Evolutionary conservation across 1,140 invertebrate genomes (phyloP).

Genomic region (Tetramorium parvispinum): DNA sequence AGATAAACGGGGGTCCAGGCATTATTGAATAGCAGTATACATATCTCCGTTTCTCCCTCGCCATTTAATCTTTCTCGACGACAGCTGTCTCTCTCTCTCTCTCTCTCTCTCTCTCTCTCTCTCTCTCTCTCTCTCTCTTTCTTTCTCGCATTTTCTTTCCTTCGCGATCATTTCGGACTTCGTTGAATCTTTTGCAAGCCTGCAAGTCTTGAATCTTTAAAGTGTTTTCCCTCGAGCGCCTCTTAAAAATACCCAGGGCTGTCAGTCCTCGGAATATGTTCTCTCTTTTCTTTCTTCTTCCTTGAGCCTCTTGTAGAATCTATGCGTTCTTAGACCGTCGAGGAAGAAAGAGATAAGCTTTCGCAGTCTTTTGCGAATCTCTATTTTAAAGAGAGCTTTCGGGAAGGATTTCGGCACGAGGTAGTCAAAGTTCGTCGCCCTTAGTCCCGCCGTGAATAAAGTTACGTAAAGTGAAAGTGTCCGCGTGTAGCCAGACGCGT

Average conservation of each 20-base stretch:
- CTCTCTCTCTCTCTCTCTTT: constrained; percentile 6
- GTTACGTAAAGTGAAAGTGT: constrained; percentile 74
- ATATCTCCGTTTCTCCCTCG: background rate
- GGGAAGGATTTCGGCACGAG: background rate
- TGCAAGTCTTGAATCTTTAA: background rate
- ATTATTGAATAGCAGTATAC: no score
- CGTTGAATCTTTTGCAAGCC: background rate
- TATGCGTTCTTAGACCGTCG: background rate
- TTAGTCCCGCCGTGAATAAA: constrained; percentile 24
- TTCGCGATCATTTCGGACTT: background rate
- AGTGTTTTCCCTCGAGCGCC: background rate
- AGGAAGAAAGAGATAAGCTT: background rate
- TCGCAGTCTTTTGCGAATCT: background rate
- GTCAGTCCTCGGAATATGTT: background rate
- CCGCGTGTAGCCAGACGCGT: constrained; percentile 49
- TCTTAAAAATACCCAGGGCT: background rate
- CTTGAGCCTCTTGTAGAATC: background rate
- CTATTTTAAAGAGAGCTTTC: no score
- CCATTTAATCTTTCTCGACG: background rate
- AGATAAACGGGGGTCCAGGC: no score
- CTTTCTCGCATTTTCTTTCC: constrained; percentile 2
- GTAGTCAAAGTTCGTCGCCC: constrained; percentile 11
- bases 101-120: constrained; percentile 3
- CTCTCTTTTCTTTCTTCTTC: background rate
- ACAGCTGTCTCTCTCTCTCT: constrained; percentile 14